These are phyloP conservation scores for Oncopeltus fasciatus DNA, from an alignment of 1,140 invertebrate genomes.

Conservation along the genomic window DNA sequence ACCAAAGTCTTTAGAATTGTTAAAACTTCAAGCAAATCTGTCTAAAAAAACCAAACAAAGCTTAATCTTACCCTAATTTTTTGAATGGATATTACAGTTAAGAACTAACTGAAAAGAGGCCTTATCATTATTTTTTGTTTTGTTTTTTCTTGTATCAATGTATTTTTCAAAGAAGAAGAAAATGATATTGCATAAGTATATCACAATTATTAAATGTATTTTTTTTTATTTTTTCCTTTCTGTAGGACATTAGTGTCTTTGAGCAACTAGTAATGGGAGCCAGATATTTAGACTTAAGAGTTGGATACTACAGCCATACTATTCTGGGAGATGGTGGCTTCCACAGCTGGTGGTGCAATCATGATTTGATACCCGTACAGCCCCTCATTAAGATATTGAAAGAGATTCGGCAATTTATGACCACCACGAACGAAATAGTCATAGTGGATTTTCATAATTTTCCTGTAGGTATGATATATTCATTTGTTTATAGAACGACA, in stretches of 20 bases:
- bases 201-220: too few species aligned
- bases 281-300: constrained; percentile 34
- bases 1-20: too few species aligned
- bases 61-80: too few species aligned
- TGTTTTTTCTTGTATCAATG: too few species aligned
- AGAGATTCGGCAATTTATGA: constrained; percentile 38
- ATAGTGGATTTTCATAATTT: constrained; percentile 48
- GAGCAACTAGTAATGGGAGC: constrained; percentile 16
- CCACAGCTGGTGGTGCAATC: constrained; percentile 37
- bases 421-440: constrained; percentile 43
- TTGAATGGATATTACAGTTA: too few species aligned
- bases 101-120: too few species aligned
- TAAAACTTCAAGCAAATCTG: too few species aligned
- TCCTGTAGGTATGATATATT: constrained; percentile 38
- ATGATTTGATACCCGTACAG: constrained; percentile 35
- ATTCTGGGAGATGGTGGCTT: constrained; percentile 21
- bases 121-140: too few species aligned
- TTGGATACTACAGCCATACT: constrained; percentile 34
- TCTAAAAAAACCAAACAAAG: too few species aligned
- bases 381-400: constrained; percentile 35
- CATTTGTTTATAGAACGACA: too few species aligned
- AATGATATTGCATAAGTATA: too few species aligned
- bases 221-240: neutral
- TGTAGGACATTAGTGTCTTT: constrained; percentile 13
- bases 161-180: too few species aligned